These are phyloP conservation scores for Lontra canadensis DNA, from an alignment of 2,113 vertebrate genomes.

Conservation along the genomic window DNA sequence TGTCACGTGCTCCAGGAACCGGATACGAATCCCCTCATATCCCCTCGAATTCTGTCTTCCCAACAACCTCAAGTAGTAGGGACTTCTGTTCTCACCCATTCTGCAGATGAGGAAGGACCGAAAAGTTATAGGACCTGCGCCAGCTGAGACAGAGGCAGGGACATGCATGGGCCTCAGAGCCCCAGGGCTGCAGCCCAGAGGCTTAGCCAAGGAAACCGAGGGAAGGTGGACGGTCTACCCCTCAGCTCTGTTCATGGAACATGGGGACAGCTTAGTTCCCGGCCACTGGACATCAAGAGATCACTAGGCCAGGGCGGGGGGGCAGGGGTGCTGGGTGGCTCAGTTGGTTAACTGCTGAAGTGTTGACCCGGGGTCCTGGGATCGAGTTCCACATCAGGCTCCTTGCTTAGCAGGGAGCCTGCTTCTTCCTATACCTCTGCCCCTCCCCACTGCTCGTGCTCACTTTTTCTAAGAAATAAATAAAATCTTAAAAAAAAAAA, in stretches of 20 bases:
- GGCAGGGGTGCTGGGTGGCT: background rate
- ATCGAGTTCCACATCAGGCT: background rate
- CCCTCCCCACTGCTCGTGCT: no score
- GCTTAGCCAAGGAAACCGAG: background rate
- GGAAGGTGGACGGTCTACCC: rapidly evolving
- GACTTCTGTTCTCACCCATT: no score
- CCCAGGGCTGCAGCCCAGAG: background rate
- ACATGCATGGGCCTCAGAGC: background rate
- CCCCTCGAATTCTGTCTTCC: background rate
- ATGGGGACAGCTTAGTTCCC: background rate
- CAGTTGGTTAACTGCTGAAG: background rate
- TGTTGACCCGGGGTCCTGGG: background rate
- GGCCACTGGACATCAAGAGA: slow-evolving; percentile 53
- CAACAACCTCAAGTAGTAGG: background rate
- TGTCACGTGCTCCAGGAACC: background rate
- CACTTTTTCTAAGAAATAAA: no score
- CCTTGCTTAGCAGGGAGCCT: background rate
- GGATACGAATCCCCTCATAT: rapidly evolving
- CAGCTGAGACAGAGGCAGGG: background rate
- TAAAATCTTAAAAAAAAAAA: background rate
- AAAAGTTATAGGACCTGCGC: background rate
- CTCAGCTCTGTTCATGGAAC: background rate
- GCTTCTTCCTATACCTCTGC: no score
- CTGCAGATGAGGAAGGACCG: background rate
- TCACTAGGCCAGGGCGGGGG: slow-evolving; percentile 15